phyloP scores from a whole-genome alignment of 2,113 vertebrate genomes.

The Jacana jacana region DNA sequence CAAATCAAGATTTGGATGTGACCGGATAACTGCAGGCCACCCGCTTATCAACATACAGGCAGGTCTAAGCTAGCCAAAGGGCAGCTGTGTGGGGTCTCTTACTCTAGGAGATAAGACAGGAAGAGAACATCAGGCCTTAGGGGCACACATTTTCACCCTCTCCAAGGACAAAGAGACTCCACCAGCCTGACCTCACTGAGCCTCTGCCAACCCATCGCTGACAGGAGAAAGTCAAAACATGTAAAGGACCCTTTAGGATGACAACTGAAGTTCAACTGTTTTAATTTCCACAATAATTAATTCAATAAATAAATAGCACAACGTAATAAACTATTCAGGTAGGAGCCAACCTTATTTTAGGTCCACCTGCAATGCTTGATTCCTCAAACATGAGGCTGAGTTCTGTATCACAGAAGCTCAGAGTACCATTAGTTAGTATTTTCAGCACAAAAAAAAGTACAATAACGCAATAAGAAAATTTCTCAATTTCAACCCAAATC shows the following conservation, averaged over 20 bases:
- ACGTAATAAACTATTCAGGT: neutral
- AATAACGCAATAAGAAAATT: neutral
- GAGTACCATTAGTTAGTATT: neutral
- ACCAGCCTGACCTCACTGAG: neutral
- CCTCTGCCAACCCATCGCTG: neutral
- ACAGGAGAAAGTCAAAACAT: neutral
- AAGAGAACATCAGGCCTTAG: neutral
- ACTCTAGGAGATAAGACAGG: neutral
- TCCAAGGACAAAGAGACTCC: neutral
- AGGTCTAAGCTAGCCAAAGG: neutral
- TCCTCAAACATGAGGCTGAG: neutral
- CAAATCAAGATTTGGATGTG: rapidly evolving
- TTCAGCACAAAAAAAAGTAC: neutral
- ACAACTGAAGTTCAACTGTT: neutral
- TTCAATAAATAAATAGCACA: neutral
- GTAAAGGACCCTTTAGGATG: neutral
- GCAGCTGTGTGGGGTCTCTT: rapidly evolving
- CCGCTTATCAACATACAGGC: neutral
- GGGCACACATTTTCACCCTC: neutral
- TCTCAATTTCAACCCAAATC: neutral
- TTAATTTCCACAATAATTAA: neutral
- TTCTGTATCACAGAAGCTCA: neutral
- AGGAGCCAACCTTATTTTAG: neutral
- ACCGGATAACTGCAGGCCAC: neutral
- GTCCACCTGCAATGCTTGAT: neutral